phyloP scores from a whole-genome alignment of 2,113 vertebrate species.

The Daphoenositta chrysoptera region DNA sequence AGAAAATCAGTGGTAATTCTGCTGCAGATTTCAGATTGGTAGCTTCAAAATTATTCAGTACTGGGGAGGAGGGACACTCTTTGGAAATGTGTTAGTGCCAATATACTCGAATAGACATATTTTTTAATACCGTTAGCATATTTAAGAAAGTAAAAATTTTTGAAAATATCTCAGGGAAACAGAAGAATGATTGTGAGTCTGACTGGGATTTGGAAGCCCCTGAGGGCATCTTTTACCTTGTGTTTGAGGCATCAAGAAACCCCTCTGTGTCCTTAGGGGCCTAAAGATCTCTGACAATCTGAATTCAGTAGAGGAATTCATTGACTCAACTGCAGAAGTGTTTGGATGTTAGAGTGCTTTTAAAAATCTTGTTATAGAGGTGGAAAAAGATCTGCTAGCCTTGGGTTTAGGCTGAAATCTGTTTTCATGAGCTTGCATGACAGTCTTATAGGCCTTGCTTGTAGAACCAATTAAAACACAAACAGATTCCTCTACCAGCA shows the following conservation, averaged over 20 bases:
- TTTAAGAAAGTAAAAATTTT: background rate
- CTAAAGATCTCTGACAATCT: background rate
- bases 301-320: background rate
- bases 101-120: rapidly evolving
- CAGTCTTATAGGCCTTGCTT: background rate
- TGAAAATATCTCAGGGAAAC: background rate
- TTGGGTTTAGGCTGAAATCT: background rate
- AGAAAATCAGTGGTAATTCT: background rate
- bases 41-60: background rate
- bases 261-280: background rate
- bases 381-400: background rate
- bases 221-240: background rate
- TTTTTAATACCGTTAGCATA: background rate
- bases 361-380: background rate
- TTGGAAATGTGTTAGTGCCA: background rate
- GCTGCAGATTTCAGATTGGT: background rate
- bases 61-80: background rate
- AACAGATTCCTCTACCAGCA: background rate
- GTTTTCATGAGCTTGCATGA: background rate
- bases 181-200: background rate
- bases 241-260: background rate
- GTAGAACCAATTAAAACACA: background rate
- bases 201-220: background rate
- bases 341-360: background rate
- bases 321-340: background rate